Base-by-base conservation (phyloP, 92 coral and sea anemone species). In the Epizoanthus rinbou region DNA sequence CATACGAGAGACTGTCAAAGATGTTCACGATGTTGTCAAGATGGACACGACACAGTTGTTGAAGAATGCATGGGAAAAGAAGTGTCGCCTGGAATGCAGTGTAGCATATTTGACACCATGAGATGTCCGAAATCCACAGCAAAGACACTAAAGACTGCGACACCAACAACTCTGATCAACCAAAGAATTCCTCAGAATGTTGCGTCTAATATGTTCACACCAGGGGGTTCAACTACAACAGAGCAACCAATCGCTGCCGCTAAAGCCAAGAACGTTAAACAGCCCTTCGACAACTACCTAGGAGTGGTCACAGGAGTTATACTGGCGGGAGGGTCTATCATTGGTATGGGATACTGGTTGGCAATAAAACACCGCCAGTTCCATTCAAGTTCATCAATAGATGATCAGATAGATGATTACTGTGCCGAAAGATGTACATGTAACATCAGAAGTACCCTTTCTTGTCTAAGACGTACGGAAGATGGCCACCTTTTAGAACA, bases 1-100 rank as follows among this genome's bases (percentile, higher is more conserved):
- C 31, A 65, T 35, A 74, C 90, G 2, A 84, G 66, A 5, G 95
- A 91, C 75, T 91, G 95, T 16, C 87, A 86, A 74, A 28, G 57
- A 14, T 69, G 74, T 69, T 69, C 74, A 69, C 23, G 43, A 4
- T 69, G 74, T 39, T 69, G 74, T 19, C 8, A 69, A 39, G 74
- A 69, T 69, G 74, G 56, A 22, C 24, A 39, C 9, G 74, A 69
- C 56, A 69, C 56, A 16, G 16, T 35, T 19, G 17, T 69, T 37
- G 56, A 69, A 69, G 74, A 69, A 41, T 69, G 74, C 25, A 0
- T 3, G 3, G 53, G 39, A 35, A 69, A 69, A 33, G 74, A 56
- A 10, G 8, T 69, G 22, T 13, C 10, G 16, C 18, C 8, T 11
- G 74, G 15, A 69, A 69, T 69, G 74, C 74, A 69, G 11, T 69